A percentile compares a stretch with the other conserved stretches of the same genome.
Conservation (phyloP, 2,888 invertebrate genomes). For the Tetranychus piercei region DNA sequence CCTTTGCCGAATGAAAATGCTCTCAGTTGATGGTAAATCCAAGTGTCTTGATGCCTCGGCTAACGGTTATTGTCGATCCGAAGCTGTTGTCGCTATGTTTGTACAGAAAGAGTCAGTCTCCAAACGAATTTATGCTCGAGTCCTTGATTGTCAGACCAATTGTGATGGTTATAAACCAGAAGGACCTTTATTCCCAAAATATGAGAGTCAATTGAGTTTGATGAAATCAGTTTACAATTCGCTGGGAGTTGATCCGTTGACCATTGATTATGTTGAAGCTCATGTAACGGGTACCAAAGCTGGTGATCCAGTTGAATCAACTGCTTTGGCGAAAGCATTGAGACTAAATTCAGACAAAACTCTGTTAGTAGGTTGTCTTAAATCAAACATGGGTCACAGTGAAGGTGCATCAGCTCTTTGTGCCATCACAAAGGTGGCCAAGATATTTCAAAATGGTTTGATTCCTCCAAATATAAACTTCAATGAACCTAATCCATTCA, state of each 20-base stretch:
- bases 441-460: conserved; percentile 35
- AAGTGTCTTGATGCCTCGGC: conserved; percentile 35
- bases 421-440: conserved; percentile 36
- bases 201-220: conserved; percentile 51
- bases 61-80: conserved; percentile 61
- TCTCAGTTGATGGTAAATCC: conserved; percentile 37
- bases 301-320: conserved; percentile 10
- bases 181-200: conserved; percentile 69
- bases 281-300: conserved; percentile 50
- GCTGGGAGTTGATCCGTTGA: conserved; percentile 33
- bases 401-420: conserved; percentile 38
- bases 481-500: conserved; percentile 36
- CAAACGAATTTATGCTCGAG: conserved; percentile 52
- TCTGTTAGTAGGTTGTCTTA: conserved; percentile 38
- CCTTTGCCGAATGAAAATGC: conserved; percentile 38
- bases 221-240: conserved; percentile 14
- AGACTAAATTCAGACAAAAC: conserved; percentile 43
- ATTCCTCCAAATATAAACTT: conserved; percentile 39
- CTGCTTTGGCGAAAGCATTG: not conserved
- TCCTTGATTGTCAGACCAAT: conserved; percentile 72
- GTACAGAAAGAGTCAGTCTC: conserved; percentile 54
- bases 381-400: conserved; percentile 40
- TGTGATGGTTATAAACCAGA: conserved; percentile 79
- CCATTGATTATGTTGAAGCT: conserved; percentile 38
- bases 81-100: conserved; percentile 50